A percentile compares a stretch with the other conserved stretches of the same genome.
Conservation (phyloP, 2,888 invertebrate species). For the Anthophora plumipes region DNA sequence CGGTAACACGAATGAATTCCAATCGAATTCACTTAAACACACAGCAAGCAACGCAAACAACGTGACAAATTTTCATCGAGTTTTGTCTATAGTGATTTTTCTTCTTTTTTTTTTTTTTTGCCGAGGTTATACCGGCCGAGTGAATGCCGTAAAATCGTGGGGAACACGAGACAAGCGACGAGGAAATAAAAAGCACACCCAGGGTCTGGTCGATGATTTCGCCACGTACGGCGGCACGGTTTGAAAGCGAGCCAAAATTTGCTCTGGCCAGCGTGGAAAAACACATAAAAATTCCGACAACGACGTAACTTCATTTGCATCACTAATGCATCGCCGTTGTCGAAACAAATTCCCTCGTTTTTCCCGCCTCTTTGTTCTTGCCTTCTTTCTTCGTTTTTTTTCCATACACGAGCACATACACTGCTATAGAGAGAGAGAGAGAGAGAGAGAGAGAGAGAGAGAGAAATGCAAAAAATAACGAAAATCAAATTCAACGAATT, state of each 20-base stretch:
- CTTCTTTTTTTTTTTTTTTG: too few species aligned
- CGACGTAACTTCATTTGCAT: slow-evolving; percentile 52
- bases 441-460: background rate
- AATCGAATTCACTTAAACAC: slow-evolving; percentile 8
- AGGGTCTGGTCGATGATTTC: slow-evolving; percentile 20
- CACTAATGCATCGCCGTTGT: slow-evolving; percentile 47
- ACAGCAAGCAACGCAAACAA: background rate
- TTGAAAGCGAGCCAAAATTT: slow-evolving; percentile 58
- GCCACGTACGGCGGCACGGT: slow-evolving; percentile 16
- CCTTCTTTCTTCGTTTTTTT: background rate
- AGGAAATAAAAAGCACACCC: slow-evolving; percentile 13
- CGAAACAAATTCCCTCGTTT: slow-evolving; percentile 49
- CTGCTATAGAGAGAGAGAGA: background rate
- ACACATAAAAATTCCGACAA: slow-evolving; percentile 38
- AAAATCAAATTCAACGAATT: background rate
- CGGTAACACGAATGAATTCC: slow-evolving; percentile 1
- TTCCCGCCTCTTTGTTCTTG: slow-evolving; percentile 21
- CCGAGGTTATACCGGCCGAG: background rate
- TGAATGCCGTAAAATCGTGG: background rate
- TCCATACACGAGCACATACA: background rate
- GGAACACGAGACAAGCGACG: slow-evolving; percentile 5
- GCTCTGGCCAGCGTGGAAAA: slow-evolving; percentile 28
- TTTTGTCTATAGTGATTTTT: background rate
- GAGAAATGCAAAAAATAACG: background rate
- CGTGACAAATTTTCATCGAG: background rate